Evolutionary conservation across 2,888 invertebrate genomes (phyloP).

Genomic region (Pelosia muscerda): DNA sequence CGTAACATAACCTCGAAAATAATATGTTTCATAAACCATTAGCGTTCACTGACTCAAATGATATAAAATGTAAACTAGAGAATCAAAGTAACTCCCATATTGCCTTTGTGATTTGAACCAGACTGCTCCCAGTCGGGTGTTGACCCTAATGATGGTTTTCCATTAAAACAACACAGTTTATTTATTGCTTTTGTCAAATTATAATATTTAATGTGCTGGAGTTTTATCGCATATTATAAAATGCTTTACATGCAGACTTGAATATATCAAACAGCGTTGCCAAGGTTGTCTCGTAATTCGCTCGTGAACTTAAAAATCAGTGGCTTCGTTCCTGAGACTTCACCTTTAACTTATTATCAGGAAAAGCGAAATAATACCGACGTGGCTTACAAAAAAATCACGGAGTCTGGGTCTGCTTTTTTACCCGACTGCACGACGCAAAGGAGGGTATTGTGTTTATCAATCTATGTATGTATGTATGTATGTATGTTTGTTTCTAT

Average conservation of each 20-base stretch:
- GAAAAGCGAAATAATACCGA: not conserved
- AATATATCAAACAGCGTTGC: no score
- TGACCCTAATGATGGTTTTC: not conserved
- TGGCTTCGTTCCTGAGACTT: not conserved
- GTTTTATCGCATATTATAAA: not conserved
- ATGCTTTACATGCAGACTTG: not conserved
- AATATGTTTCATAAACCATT: not conserved
- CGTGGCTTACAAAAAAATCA: no score
- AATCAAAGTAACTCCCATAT: not conserved
- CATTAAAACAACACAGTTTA: not conserved
- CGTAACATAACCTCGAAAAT: not conserved
- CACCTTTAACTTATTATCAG: not conserved
- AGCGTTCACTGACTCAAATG: not conserved
- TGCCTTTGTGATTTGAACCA: not conserved
- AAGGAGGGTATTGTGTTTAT: no score
- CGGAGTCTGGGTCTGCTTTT: no score
- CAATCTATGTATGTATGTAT: no score
- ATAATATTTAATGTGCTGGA: not conserved
- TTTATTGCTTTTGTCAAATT: not conserved
- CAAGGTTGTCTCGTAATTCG: not conserved
- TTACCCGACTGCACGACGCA: no score
- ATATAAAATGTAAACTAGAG: not conserved
- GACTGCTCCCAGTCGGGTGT: not conserved
- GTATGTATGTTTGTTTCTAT: no score
- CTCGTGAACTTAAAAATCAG: not conserved